Percentiles rank a stretch among this genome's conserved stretches.
Conservation (phyloP, 2,888 invertebrate species). For the Biston stratarius region DNA sequence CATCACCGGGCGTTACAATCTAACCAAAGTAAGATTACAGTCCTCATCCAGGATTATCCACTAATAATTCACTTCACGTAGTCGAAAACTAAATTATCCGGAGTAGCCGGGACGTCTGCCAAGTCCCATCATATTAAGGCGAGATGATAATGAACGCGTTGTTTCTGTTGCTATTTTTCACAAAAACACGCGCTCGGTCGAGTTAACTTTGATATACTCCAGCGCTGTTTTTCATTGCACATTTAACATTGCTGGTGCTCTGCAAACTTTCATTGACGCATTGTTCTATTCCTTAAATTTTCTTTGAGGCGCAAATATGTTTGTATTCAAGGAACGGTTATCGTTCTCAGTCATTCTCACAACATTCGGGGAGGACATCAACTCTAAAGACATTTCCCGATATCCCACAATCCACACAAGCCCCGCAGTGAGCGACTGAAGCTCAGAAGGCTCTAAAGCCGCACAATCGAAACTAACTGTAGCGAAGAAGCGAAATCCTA, state of each 20-base stretch:
- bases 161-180: slow-evolving; percentile 63
- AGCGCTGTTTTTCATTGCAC: slow-evolving; percentile 44
- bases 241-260: slow-evolving; percentile 39
- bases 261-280: slow-evolving; percentile 35
- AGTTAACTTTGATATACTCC: slow-evolving; percentile 52
- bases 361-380: slow-evolving; percentile 47
- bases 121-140: slow-evolving; percentile 80
- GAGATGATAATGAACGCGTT: slow-evolving; percentile 76
- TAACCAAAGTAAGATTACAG: slow-evolving; percentile 31
- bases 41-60: slow-evolving; percentile 52
- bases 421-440: slow-evolving; percentile 55
- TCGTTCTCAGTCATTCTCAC: slow-evolving; percentile 48
- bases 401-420: slow-evolving; percentile 57
- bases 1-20: neutral
- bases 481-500: slow-evolving; percentile 55
- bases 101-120: slow-evolving; percentile 74
- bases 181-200: slow-evolving; percentile 47
- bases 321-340: slow-evolving; percentile 45
- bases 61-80: slow-evolving; percentile 77
- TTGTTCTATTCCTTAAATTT: slow-evolving; percentile 29
- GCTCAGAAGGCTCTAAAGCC: slow-evolving; percentile 58
- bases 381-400: slow-evolving; percentile 57
- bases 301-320: slow-evolving; percentile 24
- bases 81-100: slow-evolving; percentile 76
- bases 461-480: slow-evolving; percentile 62